These are phyloP conservation scores for Papilio polytes DNA, from an alignment of 1,140 invertebrate genomes.

Conservation along the genomic window DNA sequence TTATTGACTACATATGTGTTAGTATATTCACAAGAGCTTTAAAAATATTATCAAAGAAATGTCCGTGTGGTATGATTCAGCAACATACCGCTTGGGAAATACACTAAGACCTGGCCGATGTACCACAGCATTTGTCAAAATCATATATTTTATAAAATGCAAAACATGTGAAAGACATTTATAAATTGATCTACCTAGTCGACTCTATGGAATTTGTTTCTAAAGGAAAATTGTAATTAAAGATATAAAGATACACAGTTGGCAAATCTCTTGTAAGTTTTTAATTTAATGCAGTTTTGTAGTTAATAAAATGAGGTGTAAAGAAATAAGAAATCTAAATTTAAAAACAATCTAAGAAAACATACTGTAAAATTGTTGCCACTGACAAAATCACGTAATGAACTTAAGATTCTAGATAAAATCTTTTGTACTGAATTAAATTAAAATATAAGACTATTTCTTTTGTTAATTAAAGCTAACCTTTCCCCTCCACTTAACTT, in stretches of 20 bases:
- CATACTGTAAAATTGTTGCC: no score
- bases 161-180: slow-evolving; percentile 21
- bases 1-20: not conserved
- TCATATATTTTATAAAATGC: slow-evolving; percentile 29
- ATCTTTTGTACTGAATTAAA: not conserved
- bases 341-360: no score
- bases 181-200: slow-evolving; percentile 27
- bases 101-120: slow-evolving; percentile 32
- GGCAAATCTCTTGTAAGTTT: not conserved
- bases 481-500: slow-evolving; percentile 29
- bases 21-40: not conserved
- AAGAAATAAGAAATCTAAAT: no score
- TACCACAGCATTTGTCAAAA: slow-evolving; percentile 38
- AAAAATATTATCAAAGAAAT: slow-evolving; percentile 33
- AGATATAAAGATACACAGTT: not conserved
- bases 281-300: no score
- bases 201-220: not conserved
- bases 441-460: not conserved
- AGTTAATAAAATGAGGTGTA: not conserved
- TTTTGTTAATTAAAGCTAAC: slow-evolving; percentile 36
- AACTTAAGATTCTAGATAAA: not conserved
- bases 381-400: not conserved
- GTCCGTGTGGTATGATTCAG: slow-evolving; percentile 17
- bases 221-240: not conserved
- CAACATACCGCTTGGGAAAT: slow-evolving; percentile 35